Evolutionary conservation across 2,113 vertebrate genomes (phyloP).

Genomic region (Malurus alboscapulatus): DNA sequence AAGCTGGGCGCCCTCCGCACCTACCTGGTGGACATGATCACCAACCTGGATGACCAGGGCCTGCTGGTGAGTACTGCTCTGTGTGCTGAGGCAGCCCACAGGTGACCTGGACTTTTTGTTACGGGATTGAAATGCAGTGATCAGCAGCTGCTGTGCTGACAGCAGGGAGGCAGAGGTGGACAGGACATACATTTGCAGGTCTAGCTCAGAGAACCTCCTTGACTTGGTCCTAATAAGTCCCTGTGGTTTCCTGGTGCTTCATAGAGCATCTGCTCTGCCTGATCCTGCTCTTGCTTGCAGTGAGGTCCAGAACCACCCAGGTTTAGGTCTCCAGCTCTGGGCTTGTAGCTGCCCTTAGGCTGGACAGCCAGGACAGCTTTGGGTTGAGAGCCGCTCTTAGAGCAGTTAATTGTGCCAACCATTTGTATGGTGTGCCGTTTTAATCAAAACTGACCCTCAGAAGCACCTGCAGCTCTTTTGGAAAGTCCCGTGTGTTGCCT

Average conservation of each 20-base stretch:
- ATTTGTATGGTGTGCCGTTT: not conserved
- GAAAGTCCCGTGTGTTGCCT: not conserved
- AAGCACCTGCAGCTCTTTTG: not conserved
- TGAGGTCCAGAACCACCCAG: not conserved
- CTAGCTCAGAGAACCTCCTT: not conserved
- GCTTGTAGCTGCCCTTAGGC: not conserved
- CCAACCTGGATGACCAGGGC: conserved; percentile 78
- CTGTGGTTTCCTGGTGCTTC: not conserved
- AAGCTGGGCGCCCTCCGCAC: conserved; percentile 81
- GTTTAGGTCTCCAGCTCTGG: not conserved
- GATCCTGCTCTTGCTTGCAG: not conserved
- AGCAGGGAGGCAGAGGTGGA: not conserved
- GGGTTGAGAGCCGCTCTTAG: not conserved
- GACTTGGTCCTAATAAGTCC: not conserved
- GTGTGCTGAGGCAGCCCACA: not conserved
- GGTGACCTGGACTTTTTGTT: not conserved
- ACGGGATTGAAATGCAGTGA: fast-evolving
- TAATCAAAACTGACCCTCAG: not conserved
- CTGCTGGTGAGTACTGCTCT: conserved; percentile 82
- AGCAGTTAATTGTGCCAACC: not conserved
- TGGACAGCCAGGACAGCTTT: not conserved
- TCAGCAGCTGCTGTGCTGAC: not conserved
- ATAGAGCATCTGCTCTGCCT: not conserved
- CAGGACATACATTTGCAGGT: not conserved
- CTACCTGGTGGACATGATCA: conserved; percentile 85